Conservation (phyloP, 2,797 vertebrate species). For the Pangasius macronema region DNA sequence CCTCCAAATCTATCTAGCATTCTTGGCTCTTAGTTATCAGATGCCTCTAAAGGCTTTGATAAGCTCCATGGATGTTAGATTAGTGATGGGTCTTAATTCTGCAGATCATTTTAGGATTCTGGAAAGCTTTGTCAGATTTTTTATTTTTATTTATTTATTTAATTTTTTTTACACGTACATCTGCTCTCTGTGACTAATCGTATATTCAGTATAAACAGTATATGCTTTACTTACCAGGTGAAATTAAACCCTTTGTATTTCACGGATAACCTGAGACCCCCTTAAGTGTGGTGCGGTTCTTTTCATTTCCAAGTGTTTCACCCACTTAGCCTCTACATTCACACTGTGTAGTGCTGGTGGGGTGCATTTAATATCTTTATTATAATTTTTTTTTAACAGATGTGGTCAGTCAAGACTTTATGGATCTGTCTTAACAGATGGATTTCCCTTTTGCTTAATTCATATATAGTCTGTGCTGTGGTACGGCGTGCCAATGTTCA, state of each 20-base stretch:
- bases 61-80: not conserved
- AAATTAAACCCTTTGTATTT: not conserved
- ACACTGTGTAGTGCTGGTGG: not conserved
- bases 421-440: not conserved
- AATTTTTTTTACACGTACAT: not conserved
- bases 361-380: not conserved
- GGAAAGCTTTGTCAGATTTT: not conserved
- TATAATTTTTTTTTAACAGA: not conserved
- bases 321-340: not conserved
- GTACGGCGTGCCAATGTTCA: not conserved
- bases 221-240: not conserved
- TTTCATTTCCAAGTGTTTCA: not conserved
- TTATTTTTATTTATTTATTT: no score
- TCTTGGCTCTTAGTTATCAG: slow-evolving; percentile 12
- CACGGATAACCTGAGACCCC: not conserved
- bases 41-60: not conserved
- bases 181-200: not conserved
- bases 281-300: not conserved
- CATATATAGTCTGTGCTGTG: not conserved
- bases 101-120: not conserved
- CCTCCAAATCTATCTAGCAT: not conserved
- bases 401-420: not conserved
- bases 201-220: not conserved
- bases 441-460: not conserved
- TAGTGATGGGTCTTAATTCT: not conserved